These are phyloP conservation scores for Xanthorhoe spadicearia DNA, from an alignment of 2,888 invertebrate species.

Conservation along the genomic window DNA sequence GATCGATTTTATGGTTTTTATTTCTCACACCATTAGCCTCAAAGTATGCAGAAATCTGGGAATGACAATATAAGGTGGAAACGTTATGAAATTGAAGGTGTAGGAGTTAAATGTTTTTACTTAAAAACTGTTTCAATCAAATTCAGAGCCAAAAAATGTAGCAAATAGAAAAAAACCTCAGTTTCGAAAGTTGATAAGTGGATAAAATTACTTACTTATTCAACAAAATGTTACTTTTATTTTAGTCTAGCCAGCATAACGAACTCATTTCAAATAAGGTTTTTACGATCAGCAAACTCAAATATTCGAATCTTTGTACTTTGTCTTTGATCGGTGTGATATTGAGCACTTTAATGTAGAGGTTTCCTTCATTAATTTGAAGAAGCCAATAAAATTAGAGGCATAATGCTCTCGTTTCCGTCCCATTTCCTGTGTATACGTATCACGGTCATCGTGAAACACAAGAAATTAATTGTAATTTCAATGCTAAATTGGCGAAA, in stretches of 20 bases:
- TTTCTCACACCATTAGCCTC: background rate
- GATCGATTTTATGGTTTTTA: background rate
- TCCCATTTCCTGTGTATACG: background rate
- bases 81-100: too few species aligned
- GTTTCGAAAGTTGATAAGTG: too few species aligned
- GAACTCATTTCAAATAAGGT: background rate
- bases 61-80: background rate
- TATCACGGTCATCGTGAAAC: background rate
- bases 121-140: too few species aligned
- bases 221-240: too few species aligned
- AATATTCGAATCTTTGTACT: conserved; percentile 3
- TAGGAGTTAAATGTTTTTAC: too few species aligned
- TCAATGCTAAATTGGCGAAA: too few species aligned
- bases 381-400: conserved; percentile 32
- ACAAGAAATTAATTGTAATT: background rate
- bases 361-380: conserved; percentile 31
- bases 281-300: background rate
- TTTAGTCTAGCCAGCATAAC: background rate
- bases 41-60: background rate
- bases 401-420: conserved; percentile 13
- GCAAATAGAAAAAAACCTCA: too few species aligned
- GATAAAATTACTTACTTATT: too few species aligned
- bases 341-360: conserved; percentile 23
- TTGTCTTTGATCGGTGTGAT: conserved; percentile 20
- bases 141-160: too few species aligned